Evolutionary conservation across 2,888 invertebrate genomes (phyloP).

Genomic region (Orthosia cruda): DNA sequence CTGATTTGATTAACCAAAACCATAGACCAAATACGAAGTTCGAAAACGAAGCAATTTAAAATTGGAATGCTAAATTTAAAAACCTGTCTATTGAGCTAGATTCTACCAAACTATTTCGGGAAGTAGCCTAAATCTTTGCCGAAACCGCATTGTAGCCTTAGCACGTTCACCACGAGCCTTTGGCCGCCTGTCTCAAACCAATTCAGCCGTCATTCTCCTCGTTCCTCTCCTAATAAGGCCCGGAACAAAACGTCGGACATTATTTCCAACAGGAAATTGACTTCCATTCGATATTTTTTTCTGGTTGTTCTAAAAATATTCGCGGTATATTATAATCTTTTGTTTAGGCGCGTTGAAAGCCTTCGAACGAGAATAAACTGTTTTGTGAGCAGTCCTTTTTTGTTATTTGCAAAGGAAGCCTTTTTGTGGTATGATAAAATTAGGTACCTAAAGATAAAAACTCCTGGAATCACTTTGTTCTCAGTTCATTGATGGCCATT

Average conservation of each 20-base stretch:
- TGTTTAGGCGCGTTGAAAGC: constrained; percentile 50
- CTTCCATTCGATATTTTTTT: constrained; percentile 76
- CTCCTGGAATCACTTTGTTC: neutral
- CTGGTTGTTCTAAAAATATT: constrained; percentile 59
- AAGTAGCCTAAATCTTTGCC: constrained; percentile 26
- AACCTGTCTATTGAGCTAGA: neutral
- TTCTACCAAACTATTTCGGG: constrained; percentile 29
- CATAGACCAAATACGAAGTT: no score
- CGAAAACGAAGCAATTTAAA: no score
- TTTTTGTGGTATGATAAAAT: constrained; percentile 9
- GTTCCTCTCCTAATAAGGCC: constrained; percentile 68
- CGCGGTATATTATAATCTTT: constrained; percentile 55
- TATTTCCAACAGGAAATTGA: constrained; percentile 78
- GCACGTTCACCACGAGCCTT: constrained; percentile 39
- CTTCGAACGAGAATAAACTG: constrained; percentile 42
- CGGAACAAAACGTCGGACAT: constrained; percentile 74
- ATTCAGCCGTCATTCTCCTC: constrained; percentile 71
- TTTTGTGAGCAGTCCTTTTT: constrained; percentile 18
- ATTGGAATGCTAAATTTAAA: neutral
- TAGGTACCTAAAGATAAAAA: constrained; percentile 4
- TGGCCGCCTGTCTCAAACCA: constrained; percentile 49
- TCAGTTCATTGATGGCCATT: neutral
- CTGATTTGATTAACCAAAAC: neutral
- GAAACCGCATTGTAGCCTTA: constrained; percentile 16
- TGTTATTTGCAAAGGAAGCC: neutral